These are phyloP conservation scores for Alectura lathami DNA, from an alignment of 2,113 vertebrate species.

Conservation along the genomic window DNA sequence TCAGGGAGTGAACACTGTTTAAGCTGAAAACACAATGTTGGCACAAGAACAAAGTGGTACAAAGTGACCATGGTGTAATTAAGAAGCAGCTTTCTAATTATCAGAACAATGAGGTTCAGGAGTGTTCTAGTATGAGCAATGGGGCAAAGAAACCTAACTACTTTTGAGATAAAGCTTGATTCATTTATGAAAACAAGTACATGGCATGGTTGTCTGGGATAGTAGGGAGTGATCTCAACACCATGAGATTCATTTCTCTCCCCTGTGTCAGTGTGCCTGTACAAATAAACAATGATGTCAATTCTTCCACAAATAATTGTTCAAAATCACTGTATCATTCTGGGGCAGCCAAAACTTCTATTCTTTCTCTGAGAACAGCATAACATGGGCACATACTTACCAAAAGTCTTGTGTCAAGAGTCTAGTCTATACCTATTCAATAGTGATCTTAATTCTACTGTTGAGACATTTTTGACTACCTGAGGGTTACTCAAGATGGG, in stretches of 20 bases:
- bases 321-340: neutral
- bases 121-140: constrained; percentile 62
- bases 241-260: neutral
- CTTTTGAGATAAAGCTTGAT: constrained; percentile 33
- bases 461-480: neutral
- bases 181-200: neutral
- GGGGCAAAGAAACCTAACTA: constrained; percentile 64
- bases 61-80: constrained; percentile 52
- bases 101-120: constrained; percentile 54
- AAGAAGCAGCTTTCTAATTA: constrained; percentile 62
- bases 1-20: constrained; percentile 39
- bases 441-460: neutral
- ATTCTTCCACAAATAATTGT: constrained; percentile 19
- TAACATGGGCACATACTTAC: neutral
- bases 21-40: constrained; percentile 35
- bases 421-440: neutral
- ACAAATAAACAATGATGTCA: constrained; percentile 11
- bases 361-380: neutral
- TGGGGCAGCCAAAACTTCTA: neutral
- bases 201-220: neutral
- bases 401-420: neutral
- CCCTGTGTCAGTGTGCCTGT: neutral
- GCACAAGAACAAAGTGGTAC: constrained; percentile 64
- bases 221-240: neutral
- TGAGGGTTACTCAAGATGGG: neutral